These are phyloP conservation scores for Bombus confusus DNA, from an alignment of 1,140 invertebrate genomes.

Conservation along the genomic window DNA sequence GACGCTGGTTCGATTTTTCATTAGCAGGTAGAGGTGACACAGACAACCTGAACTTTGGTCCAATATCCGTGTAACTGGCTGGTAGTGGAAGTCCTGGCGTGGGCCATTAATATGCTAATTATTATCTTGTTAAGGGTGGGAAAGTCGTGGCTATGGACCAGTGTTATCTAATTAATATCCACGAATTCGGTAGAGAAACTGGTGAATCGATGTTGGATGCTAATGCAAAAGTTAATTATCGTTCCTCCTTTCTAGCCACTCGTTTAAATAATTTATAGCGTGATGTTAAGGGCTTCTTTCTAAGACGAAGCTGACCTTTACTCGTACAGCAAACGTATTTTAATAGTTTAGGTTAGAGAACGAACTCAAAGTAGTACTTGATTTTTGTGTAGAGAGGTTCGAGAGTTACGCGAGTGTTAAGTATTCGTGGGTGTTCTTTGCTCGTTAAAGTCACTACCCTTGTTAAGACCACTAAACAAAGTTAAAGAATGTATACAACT, in stretches of 20 bases:
- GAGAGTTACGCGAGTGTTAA: neutral
- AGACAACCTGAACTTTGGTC: neutral
- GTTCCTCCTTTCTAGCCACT: neutral
- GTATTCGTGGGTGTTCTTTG: neutral
- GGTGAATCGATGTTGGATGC: neutral
- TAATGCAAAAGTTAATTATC: constrained; percentile 31
- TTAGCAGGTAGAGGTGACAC: neutral
- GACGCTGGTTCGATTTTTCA: constrained; percentile 24
- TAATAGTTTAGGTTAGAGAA: neutral
- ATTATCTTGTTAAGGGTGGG: constrained; percentile 42
- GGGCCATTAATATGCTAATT: constrained; percentile 57
- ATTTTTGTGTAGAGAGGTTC: neutral
- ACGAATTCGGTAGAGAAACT: neutral
- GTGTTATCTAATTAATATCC: constrained; percentile 55
- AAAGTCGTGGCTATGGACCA: neutral
- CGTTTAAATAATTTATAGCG: constrained; percentile 24
- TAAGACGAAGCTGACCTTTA: neutral
- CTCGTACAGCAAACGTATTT: neutral
- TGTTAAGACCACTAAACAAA: neutral
- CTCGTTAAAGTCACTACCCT: neutral
- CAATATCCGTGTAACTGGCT: constrained; percentile 10
- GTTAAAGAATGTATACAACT: neutral
- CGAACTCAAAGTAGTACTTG: neutral
- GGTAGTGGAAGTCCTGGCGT: constrained; percentile 4
- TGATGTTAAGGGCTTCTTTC: neutral